Evolutionary conservation across 2,888 invertebrate species (phyloP), one percentile per base, ranked within the genome.

Genomic region (Dilophus febrilis): DNA sequence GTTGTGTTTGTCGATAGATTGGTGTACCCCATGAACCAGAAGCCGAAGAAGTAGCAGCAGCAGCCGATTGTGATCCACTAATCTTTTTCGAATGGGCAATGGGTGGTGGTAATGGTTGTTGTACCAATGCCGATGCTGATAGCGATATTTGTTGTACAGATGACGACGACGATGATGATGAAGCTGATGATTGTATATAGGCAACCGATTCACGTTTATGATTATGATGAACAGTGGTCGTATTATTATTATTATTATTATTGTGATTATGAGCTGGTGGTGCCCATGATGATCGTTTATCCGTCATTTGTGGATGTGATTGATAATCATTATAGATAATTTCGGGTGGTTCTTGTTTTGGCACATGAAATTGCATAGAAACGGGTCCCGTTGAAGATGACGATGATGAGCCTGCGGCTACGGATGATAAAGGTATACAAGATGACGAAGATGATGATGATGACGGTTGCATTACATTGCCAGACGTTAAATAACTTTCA

Each of bases 401-500:
- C 46, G 49, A 29, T 37, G 43, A 44, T 41, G 44, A 41, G 14
- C 47, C 44, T 27, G 56, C 28, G 50, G 55, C 31, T 63, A 68
- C 65, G 49, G 72, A 62, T 58, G 75, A 67, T 52, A 48, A 18
- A 13, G 26, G 14, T 8, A 32, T n/a, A n/a, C n/a, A n/a, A n/a
- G n/a, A n/a, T n/a, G 18, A 14, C 8, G 45, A 36, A 7, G 35
- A 35, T 18, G 41, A 41, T 8, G 45, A 41, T 26, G 45, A 40
- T 52, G 77, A 71, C n/a, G n/a, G n/a, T n/a, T n/a, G n/a, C n/a
- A n/a, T n/a, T n/a, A n/a, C n/a, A n/a, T n/a, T n/a, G n/a, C n/a
- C n/a, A 49, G 75, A 72, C 53, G 73, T 61, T 59, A 70, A 22
- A 22, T 22, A 70, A 52, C 76, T 77, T 51, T 81, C 79, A 14